phyloP scores from a whole-genome alignment of 2,113 vertebrate species.

The Recurvirostra avosetta region DNA sequence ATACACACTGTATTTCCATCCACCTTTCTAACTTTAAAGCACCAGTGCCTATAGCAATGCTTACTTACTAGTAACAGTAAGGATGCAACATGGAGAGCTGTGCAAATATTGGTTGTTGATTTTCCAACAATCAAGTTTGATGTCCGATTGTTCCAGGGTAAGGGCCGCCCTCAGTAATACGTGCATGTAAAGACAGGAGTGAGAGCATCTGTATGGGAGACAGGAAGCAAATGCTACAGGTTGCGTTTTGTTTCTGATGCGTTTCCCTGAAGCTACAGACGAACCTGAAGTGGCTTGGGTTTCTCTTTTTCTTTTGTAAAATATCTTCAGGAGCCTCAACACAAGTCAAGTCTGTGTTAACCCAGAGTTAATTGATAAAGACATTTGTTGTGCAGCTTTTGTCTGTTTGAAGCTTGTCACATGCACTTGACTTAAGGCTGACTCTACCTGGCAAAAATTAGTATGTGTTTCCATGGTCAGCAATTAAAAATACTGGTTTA shows the following conservation, averaged over 20 bases:
- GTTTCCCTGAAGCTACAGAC: neutral
- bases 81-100: slow-evolving; percentile 44
- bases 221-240: neutral
- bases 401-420: neutral
- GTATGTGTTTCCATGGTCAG: neutral
- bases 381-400: neutral
- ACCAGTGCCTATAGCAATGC: slow-evolving; percentile 67
- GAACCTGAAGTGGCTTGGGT: neutral
- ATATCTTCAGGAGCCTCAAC: neutral
- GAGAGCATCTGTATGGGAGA: neutral
- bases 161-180: neutral
- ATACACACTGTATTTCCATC: neutral
- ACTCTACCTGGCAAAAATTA: neutral
- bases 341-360: neutral
- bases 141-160: neutral
- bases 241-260: neutral
- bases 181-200: neutral
- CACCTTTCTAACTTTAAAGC: slow-evolving; percentile 45
- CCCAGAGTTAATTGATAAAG: neutral
- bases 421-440: neutral
- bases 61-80: slow-evolving; percentile 40
- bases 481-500: neutral
- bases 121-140: slow-evolving; percentile 18
- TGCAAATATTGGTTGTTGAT: slow-evolving; percentile 55
- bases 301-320: neutral